These are phyloP conservation scores for Eriocheir sinensis DNA, from an alignment of 1,140 invertebrate genomes.

Conservation along the genomic window DNA sequence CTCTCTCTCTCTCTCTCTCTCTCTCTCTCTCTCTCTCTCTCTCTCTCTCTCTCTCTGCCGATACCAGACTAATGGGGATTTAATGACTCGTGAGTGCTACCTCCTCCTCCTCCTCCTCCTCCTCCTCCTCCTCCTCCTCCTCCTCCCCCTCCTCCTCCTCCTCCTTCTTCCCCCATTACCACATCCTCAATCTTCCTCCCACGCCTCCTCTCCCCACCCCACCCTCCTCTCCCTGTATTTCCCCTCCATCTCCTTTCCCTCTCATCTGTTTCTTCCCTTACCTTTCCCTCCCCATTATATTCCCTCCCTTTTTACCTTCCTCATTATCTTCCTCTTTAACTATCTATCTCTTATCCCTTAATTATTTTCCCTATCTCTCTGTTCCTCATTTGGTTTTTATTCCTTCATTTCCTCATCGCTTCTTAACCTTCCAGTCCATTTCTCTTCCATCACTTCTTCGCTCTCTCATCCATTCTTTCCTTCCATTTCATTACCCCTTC, in stretches of 20 bases:
- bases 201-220: not conserved
- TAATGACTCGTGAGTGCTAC: conserved; percentile 41
- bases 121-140: not conserved
- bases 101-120: not conserved
- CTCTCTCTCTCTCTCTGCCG: conserved; percentile 32
- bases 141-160: not conserved
- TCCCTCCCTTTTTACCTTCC: not conserved
- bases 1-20: not conserved
- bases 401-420: not conserved
- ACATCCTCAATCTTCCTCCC: conserved; percentile 15
- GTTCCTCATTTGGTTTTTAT: not conserved
- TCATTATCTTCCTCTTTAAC: not conserved
- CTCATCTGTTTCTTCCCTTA: no score
- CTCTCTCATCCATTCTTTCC: not conserved
- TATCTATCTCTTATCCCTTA: not conserved
- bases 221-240: not conserved
- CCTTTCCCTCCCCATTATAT: no score
- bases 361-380: not conserved
- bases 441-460: not conserved
- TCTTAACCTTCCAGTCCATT: not conserved
- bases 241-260: not conserved
- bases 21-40: conserved; percentile 29
- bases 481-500: not conserved
- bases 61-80: conserved; percentile 56
- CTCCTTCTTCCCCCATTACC: not conserved